Evolutionary conservation across 2,113 vertebrate species (phyloP).

Genomic region (Microcebus ravelobensis): DNA sequence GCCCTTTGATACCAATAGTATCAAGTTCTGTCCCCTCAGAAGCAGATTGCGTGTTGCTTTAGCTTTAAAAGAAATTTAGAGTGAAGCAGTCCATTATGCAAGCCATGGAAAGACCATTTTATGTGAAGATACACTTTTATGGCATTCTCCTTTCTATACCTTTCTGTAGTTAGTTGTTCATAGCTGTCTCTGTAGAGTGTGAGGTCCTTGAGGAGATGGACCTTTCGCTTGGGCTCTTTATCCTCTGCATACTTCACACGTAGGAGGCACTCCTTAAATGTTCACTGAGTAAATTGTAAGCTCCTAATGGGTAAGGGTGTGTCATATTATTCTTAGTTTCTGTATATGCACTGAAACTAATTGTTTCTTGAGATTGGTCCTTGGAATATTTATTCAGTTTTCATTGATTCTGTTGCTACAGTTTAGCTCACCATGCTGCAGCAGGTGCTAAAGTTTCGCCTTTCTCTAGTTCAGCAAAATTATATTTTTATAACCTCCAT

Average conservation of each 20-base stretch:
- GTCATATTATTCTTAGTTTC: constrained; percentile 34
- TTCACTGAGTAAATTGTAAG: constrained; percentile 27
- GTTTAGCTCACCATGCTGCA: not conserved
- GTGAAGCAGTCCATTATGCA: not conserved
- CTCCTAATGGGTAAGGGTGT: not conserved
- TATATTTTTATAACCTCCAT: not conserved
- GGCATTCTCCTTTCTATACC: not conserved
- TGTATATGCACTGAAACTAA: not conserved
- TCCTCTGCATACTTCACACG: not conserved
- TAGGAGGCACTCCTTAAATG: not conserved
- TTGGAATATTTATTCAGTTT: constrained; percentile 10
- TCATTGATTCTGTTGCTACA: constrained; percentile 24
- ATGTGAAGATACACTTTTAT: not conserved
- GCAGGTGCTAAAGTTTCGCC: not conserved
- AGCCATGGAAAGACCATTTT: constrained; percentile 29
- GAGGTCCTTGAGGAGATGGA: not conserved
- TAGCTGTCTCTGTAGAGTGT: constrained; percentile 30
- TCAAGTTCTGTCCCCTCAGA: constrained; percentile 10
- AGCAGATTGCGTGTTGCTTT: constrained; percentile 20
- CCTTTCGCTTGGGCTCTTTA: not conserved
- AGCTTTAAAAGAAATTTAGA: constrained; percentile 43
- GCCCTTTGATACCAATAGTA: not conserved
- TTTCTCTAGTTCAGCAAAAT: not conserved
- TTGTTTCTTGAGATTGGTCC: constrained; percentile 14
- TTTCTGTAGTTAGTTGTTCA: not conserved